phyloP scores from a whole-genome alignment of 1,140 invertebrate genomes.

The Saccostrea glomerata region DNA sequence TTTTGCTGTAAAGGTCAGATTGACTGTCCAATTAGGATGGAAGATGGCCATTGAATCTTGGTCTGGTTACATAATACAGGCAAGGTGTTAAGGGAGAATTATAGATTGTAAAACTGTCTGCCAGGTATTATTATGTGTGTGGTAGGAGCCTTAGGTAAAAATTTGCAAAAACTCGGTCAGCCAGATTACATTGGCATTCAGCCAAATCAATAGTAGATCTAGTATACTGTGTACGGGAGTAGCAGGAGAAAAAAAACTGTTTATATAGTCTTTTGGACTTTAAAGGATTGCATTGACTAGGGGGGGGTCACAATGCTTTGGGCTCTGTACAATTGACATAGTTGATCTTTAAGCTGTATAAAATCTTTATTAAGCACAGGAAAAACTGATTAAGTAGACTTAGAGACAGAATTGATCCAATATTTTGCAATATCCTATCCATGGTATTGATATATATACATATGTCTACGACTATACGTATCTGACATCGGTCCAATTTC shows the following conservation, averaged over 20 bases:
- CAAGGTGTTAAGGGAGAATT: conserved; percentile 14
- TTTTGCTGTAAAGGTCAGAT: neutral
- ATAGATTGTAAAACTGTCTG: conserved; percentile 28
- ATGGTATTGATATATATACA: neutral
- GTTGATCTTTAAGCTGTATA: conserved; percentile 24
- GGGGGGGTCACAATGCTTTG: neutral
- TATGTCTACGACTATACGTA: neutral
- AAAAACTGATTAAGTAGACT: conserved; percentile 28
- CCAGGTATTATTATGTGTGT: conserved; percentile 32
- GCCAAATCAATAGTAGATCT: conserved; percentile 28
- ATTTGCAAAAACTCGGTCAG: conserved; percentile 14
- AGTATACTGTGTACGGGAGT: conserved; percentile 11
- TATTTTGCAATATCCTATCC: conserved; percentile 13
- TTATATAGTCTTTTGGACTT: conserved; percentile 34
- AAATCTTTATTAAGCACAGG: conserved; percentile 15
- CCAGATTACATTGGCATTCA: conserved; percentile 23
- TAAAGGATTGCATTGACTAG: conserved; percentile 28
- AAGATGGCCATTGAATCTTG: neutral
- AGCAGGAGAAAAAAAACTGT: neutral
- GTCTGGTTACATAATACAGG: neutral
- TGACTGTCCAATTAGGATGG: neutral
- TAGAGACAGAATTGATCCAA: conserved; percentile 12
- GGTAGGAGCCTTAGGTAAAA: conserved; percentile 25
- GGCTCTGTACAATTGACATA: neutral
- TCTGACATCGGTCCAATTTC: no score